Base-by-base conservation (phyloP, 2,797 vertebrate species). In the Silurus aristotelis region DNA sequence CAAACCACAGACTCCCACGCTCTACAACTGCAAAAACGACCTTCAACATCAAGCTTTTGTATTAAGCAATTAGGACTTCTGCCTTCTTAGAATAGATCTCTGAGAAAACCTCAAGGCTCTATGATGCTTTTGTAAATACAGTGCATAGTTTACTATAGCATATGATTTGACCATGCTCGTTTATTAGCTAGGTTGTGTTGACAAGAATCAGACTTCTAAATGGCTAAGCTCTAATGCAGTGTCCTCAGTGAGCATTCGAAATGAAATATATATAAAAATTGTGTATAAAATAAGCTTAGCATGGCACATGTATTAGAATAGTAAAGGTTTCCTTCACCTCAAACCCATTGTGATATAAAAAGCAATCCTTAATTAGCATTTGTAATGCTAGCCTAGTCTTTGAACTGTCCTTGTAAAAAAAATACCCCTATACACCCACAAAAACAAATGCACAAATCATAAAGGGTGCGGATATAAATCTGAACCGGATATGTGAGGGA, bases 1-100 rank as follows among this genome's bases (percentile, higher is more conserved):
- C 70, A 67, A 66, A 66, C 79, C 48, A 27, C 13, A 1, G 19
- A 84, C 68, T 87, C 89, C 91, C 89, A 76, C 83, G 19, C 58
- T 38, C 31, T 48, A n/a, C 48, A 48, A 48, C 76, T 56, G 76
- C 58, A 73, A 31, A 63, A 81, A 64, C 61, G 20, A 25, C 67
- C 68, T 52, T 38, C 46, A 13, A 61, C 73, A 86, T 55, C 46
- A 82, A 22, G 17, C 56, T 60, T 67, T n/a, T 71, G 52, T 82
- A 43, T 63, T n/a, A 46, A 63, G 58, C 38, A 79, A 46, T 63
- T 9, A 79, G 77, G 60, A 63, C 60, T 79, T 63, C 56, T 60
- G 75, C 27, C 5, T 60, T 22, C 31, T 63, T 79, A 63, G 43
- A 79, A 63, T n/a, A 6, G 38, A 63, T 43, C 31, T 43, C 76